Conservation (phyloP, 2,797 vertebrate species). For the Schizopygopsis pylzovi region DNA sequence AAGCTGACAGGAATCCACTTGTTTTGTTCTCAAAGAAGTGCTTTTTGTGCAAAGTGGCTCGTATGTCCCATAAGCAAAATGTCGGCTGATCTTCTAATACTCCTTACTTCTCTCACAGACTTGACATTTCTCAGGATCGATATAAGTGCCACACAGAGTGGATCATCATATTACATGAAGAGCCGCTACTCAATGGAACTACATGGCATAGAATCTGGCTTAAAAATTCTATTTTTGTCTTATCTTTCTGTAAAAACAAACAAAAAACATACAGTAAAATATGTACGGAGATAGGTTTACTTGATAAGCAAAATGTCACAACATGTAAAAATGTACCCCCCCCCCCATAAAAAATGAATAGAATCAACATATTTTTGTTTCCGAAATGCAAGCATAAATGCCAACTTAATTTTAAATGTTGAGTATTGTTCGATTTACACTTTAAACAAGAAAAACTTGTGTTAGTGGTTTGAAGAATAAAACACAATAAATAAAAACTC, state of each 20-base stretch:
- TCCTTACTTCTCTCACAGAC: slow-evolving; percentile 17
- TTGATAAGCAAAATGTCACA: neutral
- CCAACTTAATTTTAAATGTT: neutral
- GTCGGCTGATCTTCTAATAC: slow-evolving; percentile 5
- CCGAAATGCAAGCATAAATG: neutral
- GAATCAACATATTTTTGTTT: neutral
- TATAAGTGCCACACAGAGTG: slow-evolving; percentile 7
- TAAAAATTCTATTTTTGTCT: neutral
- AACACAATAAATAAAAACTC: neutral
- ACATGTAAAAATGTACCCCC: neutral
- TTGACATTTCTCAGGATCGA: slow-evolving; percentile 39
- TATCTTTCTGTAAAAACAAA: neutral
- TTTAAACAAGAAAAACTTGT: neutral
- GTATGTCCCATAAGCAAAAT: slow-evolving; percentile 1
- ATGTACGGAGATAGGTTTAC: neutral
- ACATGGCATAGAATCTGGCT: neutral
- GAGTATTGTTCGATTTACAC: neutral
- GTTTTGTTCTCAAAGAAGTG: slow-evolving; percentile 14
- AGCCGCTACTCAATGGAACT: neutral
- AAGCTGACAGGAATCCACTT: slow-evolving; percentile 31
- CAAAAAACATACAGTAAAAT: neutral
- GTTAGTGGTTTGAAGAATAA: neutral
- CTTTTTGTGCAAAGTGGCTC: neutral
- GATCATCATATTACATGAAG: slow-evolving; percentile 18
- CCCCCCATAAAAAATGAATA: neutral